Conservation (phyloP, 1,140 invertebrate genomes). For the Drosophila leontia region DNA sequence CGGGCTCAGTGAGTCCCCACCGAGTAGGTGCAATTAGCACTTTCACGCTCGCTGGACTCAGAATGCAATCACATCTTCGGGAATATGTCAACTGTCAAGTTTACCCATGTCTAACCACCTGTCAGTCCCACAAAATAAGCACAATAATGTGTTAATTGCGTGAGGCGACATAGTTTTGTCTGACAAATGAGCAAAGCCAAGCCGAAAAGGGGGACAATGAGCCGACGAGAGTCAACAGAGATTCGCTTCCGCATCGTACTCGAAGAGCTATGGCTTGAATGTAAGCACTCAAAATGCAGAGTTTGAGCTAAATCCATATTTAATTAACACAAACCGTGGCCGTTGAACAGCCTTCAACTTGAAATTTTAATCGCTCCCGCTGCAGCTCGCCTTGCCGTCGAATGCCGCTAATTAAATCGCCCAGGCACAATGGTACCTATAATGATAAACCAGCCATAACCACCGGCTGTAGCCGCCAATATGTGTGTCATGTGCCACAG, state of each 20-base stretch:
- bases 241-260: conserved; percentile 64
- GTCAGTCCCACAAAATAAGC: conserved; percentile 1
- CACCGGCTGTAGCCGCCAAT: conserved; percentile 9
- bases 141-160: conserved; percentile 49
- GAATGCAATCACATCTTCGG: conserved; percentile 17
- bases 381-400: conserved; percentile 44
- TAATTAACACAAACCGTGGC: conserved; percentile 55
- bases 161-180: conserved; percentile 58
- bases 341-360: conserved; percentile 75
- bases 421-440: conserved; percentile 9
- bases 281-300: conserved; percentile 66
- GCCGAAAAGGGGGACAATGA: conserved; percentile 29
- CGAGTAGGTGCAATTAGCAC: conserved; percentile 14
- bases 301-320: conserved; percentile 73
- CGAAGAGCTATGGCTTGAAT: conserved; percentile 8
- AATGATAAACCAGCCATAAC: conserved; percentile 26
- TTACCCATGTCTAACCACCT: neutral
- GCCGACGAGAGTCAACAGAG: conserved; percentile 5
- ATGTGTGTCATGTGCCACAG: conserved; percentile 55
- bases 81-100: conserved; percentile 48
- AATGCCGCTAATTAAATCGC: conserved; percentile 46
- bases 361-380: conserved; percentile 51
- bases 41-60: conserved; percentile 18
- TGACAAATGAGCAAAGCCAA: conserved; percentile 27
- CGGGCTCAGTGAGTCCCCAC: neutral